Evolutionary conservation across 2,113 vertebrate genomes (phyloP), one percentile per base, ranked within the genome.

Genomic region (Oryctolagus cuniculus): DNA sequence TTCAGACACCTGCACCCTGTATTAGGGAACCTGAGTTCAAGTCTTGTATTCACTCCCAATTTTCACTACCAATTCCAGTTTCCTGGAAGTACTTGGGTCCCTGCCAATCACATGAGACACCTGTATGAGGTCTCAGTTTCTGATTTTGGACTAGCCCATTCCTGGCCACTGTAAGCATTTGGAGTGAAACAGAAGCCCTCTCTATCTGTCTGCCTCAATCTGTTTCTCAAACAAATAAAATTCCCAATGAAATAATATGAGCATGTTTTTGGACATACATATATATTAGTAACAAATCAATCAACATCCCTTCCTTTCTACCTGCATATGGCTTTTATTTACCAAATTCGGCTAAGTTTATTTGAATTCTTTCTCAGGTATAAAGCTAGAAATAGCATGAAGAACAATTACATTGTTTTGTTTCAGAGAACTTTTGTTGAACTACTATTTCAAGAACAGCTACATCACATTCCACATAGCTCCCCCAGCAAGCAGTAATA

Each of bases 391-490:
- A 91, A 93, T 79, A 75, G 29, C 31, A 86, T 78, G 8, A 87
- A 55, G 10, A 73, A 72, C 34, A 95, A 73, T 69, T 74, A 4
- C 74, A 10, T 63, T 77, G 13, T 81, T 58, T 80, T n/a, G 63
- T 87, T 27, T 16, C 31, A 88, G 24, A 89, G 55, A 86, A 7
- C 1, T 74, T 89, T 84, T 53, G 8, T 64, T 75, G 17, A 5
- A 1, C 53, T 66, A 36, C 8, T 79, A 49, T 77, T 94, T 94
- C 79, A 82, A 93, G 78, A 94, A 91, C 15, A 94, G 58, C 16
- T 44, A 27, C 7, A 31, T 53, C 36, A 80, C 53, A 75, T 49
- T 92, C 61, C n/a, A 83, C 21, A 87, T 13, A 87, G 4, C 24
- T 85, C 10, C 24, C 7, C 22, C n/a, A 93, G 12, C 13, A 88